Evolutionary conservation across 2,113 vertebrate species (phyloP).

Genomic region (Spilogale gracilis): DNA sequence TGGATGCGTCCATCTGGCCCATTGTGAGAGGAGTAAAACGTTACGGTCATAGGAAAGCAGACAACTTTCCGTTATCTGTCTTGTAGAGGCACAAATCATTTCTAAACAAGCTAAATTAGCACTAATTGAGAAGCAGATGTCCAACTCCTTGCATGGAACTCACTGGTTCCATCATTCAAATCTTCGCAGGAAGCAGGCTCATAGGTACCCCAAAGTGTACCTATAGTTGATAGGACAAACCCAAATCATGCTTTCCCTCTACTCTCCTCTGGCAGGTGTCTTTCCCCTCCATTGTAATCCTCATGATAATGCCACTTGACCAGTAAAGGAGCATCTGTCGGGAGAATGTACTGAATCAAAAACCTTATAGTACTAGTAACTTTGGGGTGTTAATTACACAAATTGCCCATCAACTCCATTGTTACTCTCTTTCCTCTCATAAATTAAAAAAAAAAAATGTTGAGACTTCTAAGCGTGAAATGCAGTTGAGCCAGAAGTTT

Average conservation of each 20-base stretch:
- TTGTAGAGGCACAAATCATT: conserved; percentile 74
- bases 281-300: conserved; percentile 55
- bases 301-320: conserved; percentile 66
- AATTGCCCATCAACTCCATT: conserved; percentile 82
- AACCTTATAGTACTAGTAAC: conserved; percentile 69
- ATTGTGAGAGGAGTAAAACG: conserved; percentile 70
- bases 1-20: conserved; percentile 51
- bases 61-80: conserved; percentile 9
- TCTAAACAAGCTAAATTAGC: conserved; percentile 80
- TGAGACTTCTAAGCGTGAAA: conserved; percentile 64
- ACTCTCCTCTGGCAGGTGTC: neutral
- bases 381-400: conserved; percentile 84
- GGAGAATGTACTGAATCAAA: conserved; percentile 66
- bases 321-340: conserved; percentile 79
- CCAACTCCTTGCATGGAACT: conserved; percentile 70
- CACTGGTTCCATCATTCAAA: conserved; percentile 72
- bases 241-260: neutral
- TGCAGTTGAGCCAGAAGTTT: conserved; percentile 52
- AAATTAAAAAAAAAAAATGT: conserved; percentile 62
- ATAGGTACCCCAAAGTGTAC: conserved; percentile 68
- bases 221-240: neutral
- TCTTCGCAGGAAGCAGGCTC: conserved; percentile 47
- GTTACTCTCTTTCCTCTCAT: conserved; percentile 78
- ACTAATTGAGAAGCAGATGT: conserved; percentile 82
- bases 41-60: conserved; percentile 64